Evolutionary conservation across 2,888 invertebrate species (phyloP), one percentile per base, ranked within the genome.

Genomic region (Tortrix viridana): DNA sequence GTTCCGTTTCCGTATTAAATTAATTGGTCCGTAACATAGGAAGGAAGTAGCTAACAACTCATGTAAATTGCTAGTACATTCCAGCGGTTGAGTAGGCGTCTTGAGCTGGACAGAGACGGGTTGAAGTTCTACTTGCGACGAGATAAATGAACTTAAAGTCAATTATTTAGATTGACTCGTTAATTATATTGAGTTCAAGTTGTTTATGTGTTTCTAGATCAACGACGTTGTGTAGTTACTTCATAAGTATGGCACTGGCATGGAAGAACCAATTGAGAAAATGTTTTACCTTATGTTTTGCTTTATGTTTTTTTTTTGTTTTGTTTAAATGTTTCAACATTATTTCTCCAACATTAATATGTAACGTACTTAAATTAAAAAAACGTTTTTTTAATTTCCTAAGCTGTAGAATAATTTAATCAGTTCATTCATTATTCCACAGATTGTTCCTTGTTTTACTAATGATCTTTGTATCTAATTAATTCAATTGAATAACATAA

Each of bases 1-100:
- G 80, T 82, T 90, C 89, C 89, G 88, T 82, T 90, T 90, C 89
- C 89, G 89, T 82, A 81, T 86, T 84, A 89, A 86, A 91, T 91
- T 90, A 90, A 91, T 89, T 87, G 89, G 87, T 73, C 86, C 81
- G 84, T 86, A 84, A 85, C 85, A 78, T 76, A 78, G 90, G 90
- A 90, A 90, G 90, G 91, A 91, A 88, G 86, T 82, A 81, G 75
- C 85, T 82, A 84, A 89, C 89, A 86, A 88, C 86, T 90, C 89
- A 91, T 88, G 85, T 87, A 84, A 85, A 88, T 90, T 84, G 77
- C 82, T 75, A 74, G 64, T 69, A 70, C 72, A 73, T 72, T 69
- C 70, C 69, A 52, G 66, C 69, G 65, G 68, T 68, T 70, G 67
- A 49, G 69, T 65, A 72, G 67, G 67, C 65, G 69, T 32, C 67